Evolutionary conservation across 2,113 vertebrate species (phyloP).

Genomic region (Stercorarius parasiticus): DNA sequence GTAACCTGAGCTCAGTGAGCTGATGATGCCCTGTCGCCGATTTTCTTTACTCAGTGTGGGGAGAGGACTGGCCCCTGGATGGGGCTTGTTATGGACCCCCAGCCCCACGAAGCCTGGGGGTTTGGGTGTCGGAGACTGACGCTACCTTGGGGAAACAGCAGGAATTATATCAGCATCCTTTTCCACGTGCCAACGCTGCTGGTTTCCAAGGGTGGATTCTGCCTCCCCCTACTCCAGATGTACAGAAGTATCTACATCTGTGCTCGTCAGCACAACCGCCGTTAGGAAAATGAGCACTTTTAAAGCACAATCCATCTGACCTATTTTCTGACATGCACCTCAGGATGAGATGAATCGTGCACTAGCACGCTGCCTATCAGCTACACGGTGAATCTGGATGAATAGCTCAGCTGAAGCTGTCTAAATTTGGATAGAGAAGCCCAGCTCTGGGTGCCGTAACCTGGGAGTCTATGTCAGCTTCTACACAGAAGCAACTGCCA

Average conservation of each 20-base stretch:
- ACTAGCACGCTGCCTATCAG: slow-evolving; percentile 10
- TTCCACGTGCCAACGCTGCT: background rate
- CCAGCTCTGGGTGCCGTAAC: accelerated
- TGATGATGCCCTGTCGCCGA: accelerated
- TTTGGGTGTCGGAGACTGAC: background rate
- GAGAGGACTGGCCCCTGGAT: background rate
- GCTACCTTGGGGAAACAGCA: background rate
- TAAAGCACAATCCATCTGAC: slow-evolving; percentile 34
- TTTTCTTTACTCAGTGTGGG: background rate
- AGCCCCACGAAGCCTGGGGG: background rate
- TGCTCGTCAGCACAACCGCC: background rate
- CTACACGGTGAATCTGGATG: background rate
- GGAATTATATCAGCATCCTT: background rate
- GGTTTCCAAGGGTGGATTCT: background rate
- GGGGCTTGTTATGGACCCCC: background rate
- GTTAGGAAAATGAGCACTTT: slow-evolving; percentile 24
- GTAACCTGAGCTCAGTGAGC: background rate
- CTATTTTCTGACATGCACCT: slow-evolving; percentile 56
- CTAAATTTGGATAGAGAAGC: background rate
- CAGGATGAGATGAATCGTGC: background rate
- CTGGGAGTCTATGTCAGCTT: background rate
- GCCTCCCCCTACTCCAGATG: slow-evolving; percentile 8
- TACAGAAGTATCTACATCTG: background rate
- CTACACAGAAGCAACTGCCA: background rate
- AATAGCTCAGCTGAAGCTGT: background rate